Conservation (phyloP, 2,888 invertebrate genomes). For the Amiota mariae region DNA sequence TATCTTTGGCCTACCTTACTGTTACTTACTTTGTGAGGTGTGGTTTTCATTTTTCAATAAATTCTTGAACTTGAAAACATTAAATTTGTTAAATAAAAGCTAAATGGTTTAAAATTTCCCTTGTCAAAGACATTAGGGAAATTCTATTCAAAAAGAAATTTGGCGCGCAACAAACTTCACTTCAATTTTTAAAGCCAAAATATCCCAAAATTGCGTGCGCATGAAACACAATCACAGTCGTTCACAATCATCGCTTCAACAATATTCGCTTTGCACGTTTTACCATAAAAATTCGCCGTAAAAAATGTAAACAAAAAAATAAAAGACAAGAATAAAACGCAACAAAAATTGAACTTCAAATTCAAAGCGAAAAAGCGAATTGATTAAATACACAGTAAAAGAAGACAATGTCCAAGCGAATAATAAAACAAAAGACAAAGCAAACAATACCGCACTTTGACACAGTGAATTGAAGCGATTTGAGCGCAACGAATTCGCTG, state of each 20-base stretch:
- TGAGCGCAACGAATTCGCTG: too few species aligned
- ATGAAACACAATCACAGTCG: background rate
- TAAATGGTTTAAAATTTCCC: too few species aligned
- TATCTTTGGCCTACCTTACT: too few species aligned
- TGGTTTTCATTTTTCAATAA: too few species aligned
- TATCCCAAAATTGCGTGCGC: background rate
- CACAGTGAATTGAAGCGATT: background rate
- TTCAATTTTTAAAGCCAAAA: too few species aligned
- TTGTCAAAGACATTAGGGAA: too few species aligned
- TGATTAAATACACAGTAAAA: background rate
- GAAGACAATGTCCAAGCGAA: background rate
- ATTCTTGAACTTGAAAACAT: too few species aligned
- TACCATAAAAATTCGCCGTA: background rate
- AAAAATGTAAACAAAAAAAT: constrained; percentile 8
- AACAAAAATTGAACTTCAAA: background rate
- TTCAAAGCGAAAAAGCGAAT: background rate
- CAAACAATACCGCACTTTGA: constrained; percentile 12
- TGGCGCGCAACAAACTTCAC: too few species aligned
- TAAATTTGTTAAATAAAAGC: too few species aligned
- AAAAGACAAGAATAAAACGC: background rate
- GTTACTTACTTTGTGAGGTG: too few species aligned
- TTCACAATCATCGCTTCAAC: background rate
- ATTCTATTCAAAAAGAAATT: too few species aligned
- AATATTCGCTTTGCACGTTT: background rate
- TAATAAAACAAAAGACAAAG: constrained; percentile 31